phyloP scores from a whole-genome alignment of 92 coral and sea anemone species.

The Desmophyllum pertusum region DNA sequence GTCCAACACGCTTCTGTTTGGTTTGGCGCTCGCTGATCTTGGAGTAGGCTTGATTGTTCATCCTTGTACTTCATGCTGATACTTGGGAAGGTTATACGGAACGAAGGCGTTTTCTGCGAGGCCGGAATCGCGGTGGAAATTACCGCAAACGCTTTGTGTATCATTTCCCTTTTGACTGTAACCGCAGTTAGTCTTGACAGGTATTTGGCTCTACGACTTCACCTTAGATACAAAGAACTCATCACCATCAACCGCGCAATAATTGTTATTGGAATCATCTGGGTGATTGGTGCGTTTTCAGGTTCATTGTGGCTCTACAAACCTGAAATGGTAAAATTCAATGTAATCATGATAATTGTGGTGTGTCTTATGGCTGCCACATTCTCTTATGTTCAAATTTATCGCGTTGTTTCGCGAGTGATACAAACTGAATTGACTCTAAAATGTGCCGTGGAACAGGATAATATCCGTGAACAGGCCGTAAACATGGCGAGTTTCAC shows the following conservation, averaged over 20 bases:
- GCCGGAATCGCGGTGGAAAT: slow-evolving; percentile 35
- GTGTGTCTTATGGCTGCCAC: slow-evolving; percentile 10
- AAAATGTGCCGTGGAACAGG: slow-evolving; percentile 13
- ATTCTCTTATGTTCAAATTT: slow-evolving; percentile 27
- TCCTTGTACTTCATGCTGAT: slow-evolving; percentile 9
- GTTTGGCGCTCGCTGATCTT: slow-evolving; percentile 39
- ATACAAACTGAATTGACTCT: slow-evolving; percentile 2
- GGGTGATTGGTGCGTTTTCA: slow-evolving; percentile 14
- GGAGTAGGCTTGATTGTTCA: slow-evolving; percentile 45
- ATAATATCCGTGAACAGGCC: background rate
- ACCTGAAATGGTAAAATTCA: slow-evolving; percentile 17
- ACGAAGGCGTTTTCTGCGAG: slow-evolving; percentile 27
- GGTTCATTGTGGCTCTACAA: slow-evolving; percentile 40
- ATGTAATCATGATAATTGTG: slow-evolving; percentile 5
- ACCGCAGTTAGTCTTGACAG: slow-evolving; percentile 46
- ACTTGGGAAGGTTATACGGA: slow-evolving; percentile 16
- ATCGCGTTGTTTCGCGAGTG: slow-evolving; percentile 32
- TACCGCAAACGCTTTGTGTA: slow-evolving; percentile 29
- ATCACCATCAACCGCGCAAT: slow-evolving; percentile 23
- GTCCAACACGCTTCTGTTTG: slow-evolving; percentile 28
- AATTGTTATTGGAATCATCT: slow-evolving; percentile 25
- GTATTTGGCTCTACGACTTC: slow-evolving; percentile 36
- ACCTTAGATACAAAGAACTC: slow-evolving; percentile 36
- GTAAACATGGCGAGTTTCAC: slow-evolving; percentile 29
- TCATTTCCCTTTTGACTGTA: slow-evolving; percentile 36